Evolutionary conservation across 2,888 invertebrate species (phyloP).

Genomic region (Sipha maydis): DNA sequence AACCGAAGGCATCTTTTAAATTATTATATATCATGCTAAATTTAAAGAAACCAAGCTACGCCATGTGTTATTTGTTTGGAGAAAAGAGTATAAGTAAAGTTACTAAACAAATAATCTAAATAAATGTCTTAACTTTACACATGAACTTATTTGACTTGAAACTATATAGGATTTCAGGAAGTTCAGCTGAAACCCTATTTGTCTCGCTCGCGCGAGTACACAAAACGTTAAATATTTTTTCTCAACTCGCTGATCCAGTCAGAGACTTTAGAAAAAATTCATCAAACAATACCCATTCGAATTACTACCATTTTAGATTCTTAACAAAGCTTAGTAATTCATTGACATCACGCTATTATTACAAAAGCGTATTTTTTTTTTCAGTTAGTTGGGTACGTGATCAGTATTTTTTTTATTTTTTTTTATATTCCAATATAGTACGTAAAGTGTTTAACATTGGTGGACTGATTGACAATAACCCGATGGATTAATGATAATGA

Average conservation of each 20-base stretch:
- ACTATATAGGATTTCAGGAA: background rate
- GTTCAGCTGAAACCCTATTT: background rate
- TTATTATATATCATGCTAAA: background rate
- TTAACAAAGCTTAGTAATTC: background rate
- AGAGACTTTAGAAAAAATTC: background rate
- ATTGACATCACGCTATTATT: background rate
- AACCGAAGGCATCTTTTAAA: background rate
- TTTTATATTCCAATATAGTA: too few relatives aligned
- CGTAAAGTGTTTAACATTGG: too few relatives aligned
- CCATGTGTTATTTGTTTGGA: conserved; percentile 11
- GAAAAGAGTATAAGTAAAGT: conserved; percentile 1
- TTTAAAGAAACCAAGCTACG: conserved; percentile 2
- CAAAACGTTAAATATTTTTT: background rate
- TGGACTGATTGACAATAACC: too few relatives aligned
- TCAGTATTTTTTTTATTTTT: background rate
- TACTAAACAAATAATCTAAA: conserved; percentile 16
- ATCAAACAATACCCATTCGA: background rate
- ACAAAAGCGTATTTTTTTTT: background rate
- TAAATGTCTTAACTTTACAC: conserved; percentile 36
- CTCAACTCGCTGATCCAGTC: background rate
- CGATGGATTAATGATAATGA: too few relatives aligned
- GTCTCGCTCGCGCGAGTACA: background rate
- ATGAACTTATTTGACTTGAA: background rate
- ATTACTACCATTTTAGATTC: background rate
- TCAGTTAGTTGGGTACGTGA: background rate